Percentiles rank a stretch among this genome's conserved stretches.
These are phyloP conservation scores for Peucedramus taeniatus DNA, from an alignment of 2,113 vertebrate genomes.

Conservation along the genomic window DNA sequence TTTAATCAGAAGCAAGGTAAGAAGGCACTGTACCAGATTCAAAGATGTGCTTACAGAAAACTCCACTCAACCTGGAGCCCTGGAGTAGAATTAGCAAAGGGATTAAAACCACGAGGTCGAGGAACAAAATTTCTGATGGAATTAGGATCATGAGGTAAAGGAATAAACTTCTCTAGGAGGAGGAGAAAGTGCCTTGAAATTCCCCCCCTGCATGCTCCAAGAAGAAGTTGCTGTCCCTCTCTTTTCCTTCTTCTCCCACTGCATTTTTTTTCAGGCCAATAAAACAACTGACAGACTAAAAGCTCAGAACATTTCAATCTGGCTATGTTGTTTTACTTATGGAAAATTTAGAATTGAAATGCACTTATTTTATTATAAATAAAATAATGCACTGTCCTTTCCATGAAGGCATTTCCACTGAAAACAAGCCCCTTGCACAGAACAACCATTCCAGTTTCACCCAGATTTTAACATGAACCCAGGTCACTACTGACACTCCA, in stretches of 20 bases:
- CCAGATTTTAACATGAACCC: not conserved
- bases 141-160: not conserved
- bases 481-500: not conserved
- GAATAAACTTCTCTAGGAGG: not conserved
- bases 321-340: not conserved
- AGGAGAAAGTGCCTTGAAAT: not conserved
- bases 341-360: not conserved
- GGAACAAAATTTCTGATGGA: not conserved
- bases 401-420: not conserved
- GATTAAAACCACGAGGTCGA: not conserved
- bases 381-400: not conserved
- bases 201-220: not conserved
- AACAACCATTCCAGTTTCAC: not conserved
- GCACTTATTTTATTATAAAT: not conserved
- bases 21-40: not conserved
- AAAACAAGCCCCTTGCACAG: not conserved
- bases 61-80: not conserved
- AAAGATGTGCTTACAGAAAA: not conserved
- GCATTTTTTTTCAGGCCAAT: not conserved
- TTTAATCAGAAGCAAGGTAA: not conserved
- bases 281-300: not conserved
- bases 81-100: not conserved
- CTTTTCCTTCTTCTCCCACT: not conserved
- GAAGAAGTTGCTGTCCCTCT: not conserved
- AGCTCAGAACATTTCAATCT: not conserved